Evolutionary conservation across 2,888 invertebrate species (phyloP), one percentile per base, ranked within the genome.

Genomic region (Drosophila meridiana): DNA sequence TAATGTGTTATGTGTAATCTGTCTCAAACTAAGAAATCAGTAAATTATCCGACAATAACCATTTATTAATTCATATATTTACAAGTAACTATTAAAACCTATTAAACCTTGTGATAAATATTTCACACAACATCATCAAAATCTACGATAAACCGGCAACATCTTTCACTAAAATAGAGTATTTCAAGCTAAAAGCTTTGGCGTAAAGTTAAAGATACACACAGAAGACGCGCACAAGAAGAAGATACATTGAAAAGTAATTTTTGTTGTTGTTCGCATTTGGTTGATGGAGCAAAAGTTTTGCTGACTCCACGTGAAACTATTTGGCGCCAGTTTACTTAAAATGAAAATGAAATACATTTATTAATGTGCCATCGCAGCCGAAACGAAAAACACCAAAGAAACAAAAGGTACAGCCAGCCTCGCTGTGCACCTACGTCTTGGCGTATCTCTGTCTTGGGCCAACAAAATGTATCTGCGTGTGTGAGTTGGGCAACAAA

Each of bases 341-440:
- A 14, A 78, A 78, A 78, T 70, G 75, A 79, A 78, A 80, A 78
- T 80, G 73, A 80, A 81, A 81, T 77, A 76, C 73, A 76, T 80
- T 83, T 83, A 83, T 80, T 80, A 83, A 80, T 80, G 71, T 66
- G 70, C 60, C 73, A 20, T 45, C n/a, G 32, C 52, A 62, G 61
- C 14, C 20, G 38, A 61, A 57, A 38, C 20, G 26, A 34, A 50
- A 48, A 36, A 61, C 53, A 58, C 20, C 34, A 36, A 38, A 13
- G 32, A 55, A n/a, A 57, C 34, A 52, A 52, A 38, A 69, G 32
- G 6, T 34, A 38, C 26, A 72, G 48, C 36, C 56, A 26, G 48
- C 45, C 56, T 34, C 5, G 26, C 47, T 53, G 40, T 36, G 50
- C 60, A 60, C 20, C 20, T 20, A 20, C 59, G 59, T 55, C 60